phyloP scores from a whole-genome alignment of 2,797 vertebrate genomes.

The Gobio occitaniae region DNA sequence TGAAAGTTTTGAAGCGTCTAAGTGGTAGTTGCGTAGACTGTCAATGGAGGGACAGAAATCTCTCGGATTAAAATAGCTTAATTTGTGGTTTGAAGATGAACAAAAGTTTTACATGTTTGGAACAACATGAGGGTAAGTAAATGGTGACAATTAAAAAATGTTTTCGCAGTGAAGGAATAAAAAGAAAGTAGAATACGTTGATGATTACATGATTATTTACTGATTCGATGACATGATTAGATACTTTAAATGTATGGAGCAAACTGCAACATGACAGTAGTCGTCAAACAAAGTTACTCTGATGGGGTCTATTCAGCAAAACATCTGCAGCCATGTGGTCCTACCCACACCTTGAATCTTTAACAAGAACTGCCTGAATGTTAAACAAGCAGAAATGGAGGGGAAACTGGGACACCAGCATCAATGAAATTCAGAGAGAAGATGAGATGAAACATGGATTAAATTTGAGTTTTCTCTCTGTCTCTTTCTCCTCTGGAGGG shows the following conservation, averaged over 20 bases:
- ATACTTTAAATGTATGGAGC: neutral
- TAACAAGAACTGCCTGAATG: slow-evolving; percentile 48
- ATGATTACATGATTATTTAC: too few species aligned
- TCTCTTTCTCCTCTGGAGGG: slow-evolving; percentile 5
- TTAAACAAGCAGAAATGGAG: slow-evolving; percentile 51
- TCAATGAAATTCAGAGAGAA: slow-evolving; percentile 38
- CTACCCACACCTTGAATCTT: slow-evolving; percentile 33
- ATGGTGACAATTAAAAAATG: neutral
- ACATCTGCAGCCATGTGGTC: neutral
- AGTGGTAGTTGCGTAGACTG: too few species aligned
- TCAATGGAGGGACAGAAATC: too few species aligned
- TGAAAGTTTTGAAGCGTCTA: too few species aligned
- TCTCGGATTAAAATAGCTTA: too few species aligned
- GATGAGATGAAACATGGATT: slow-evolving; percentile 26
- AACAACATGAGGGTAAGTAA: neutral
- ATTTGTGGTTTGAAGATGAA: too few species aligned
- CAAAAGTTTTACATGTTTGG: too few species aligned
- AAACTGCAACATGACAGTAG: neutral
- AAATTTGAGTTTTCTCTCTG: slow-evolving; percentile 3
- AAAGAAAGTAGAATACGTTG: neutral
- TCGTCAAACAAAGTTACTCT: slow-evolving; percentile 36
- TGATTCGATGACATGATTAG: too few species aligned
- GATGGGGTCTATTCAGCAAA: slow-evolving; percentile 8
- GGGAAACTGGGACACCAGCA: slow-evolving; percentile 48
- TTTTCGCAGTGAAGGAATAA: neutral